Evolutionary conservation across 2,113 vertebrate genomes (phyloP).

Genomic region (Hippocampus abdominalis): DNA sequence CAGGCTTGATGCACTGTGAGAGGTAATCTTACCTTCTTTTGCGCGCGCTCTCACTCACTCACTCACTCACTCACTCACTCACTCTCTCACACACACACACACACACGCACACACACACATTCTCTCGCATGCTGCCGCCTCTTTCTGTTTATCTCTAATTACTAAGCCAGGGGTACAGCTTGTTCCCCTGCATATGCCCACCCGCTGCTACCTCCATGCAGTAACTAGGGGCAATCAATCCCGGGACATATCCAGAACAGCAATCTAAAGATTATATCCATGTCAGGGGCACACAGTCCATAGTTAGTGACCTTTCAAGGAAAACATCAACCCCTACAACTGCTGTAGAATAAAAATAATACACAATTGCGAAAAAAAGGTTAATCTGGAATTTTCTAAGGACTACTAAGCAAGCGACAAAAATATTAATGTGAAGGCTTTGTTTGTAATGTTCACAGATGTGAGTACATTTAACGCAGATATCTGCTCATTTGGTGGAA

Average conservation of each 20-base stretch:
- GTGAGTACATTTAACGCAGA: not conserved
- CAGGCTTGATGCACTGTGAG: conserved; percentile 49
- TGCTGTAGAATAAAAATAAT: not conserved
- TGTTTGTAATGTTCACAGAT: not conserved
- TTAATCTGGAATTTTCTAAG: not conserved
- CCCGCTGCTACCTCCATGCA: conserved; percentile 41
- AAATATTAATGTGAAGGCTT: not conserved
- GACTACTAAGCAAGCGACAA: not conserved
- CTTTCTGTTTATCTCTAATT: conserved; percentile 61
- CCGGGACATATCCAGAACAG: conserved; percentile 51
- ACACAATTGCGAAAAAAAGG: not conserved
- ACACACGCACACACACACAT: not conserved
- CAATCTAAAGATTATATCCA: conserved; percentile 47
- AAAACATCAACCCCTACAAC: conserved; percentile 12
- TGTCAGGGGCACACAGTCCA: not conserved
- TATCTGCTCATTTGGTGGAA: not conserved
- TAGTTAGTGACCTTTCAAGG: conserved; percentile 32
- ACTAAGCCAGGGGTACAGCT: conserved; percentile 61
- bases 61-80: not conserved
- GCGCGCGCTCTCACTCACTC: not conserved
- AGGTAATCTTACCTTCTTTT: conserved; percentile 37
- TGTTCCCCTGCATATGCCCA: conserved; percentile 63
- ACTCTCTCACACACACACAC: not conserved
- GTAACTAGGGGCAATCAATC: conserved; percentile 56
- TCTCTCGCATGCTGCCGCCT: conserved; percentile 10